These are phyloP conservation scores for Urocolius indicus DNA, from an alignment of 2,113 vertebrate genomes.

Conservation along the genomic window DNA sequence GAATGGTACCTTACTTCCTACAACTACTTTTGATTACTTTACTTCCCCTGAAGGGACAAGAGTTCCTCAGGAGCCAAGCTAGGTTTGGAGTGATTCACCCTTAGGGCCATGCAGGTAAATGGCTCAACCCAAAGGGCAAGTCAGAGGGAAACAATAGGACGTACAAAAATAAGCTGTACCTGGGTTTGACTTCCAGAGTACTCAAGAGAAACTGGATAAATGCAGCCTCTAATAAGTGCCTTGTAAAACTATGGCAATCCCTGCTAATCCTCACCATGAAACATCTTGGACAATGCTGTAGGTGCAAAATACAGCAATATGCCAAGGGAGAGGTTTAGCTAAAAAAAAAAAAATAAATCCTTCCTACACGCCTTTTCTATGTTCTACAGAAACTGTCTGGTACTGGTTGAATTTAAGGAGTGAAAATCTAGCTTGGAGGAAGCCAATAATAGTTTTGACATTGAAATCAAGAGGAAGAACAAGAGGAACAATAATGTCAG, in stretches of 20 bases:
- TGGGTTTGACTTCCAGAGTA: neutral
- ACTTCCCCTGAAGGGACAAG: neutral
- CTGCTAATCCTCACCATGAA: neutral
- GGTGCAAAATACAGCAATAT: neutral
- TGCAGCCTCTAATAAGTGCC: neutral
- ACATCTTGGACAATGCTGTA: neutral
- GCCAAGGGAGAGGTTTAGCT: neutral
- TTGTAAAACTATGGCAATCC: neutral
- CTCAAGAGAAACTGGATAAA: neutral
- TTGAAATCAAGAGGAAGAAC: neutral
- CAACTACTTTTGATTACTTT: slow-evolving; percentile 34
- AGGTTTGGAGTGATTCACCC: neutral
- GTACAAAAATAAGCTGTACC: neutral
- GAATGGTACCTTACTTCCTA: neutral
- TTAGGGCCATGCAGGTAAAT: neutral
- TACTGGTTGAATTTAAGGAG: neutral
- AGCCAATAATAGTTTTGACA: neutral
- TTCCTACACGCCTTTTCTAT: neutral
- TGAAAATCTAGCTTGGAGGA: slow-evolving; percentile 10
- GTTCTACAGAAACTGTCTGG: neutral
- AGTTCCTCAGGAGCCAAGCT: neutral
- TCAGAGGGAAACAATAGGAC: neutral
- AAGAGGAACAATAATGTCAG: slow-evolving; percentile 6
- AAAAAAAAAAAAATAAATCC: neutral
- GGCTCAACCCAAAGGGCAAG: neutral